phyloP scores from a whole-genome alignment of 2,797 vertebrate genomes.

The Phataginus tricuspis region DNA sequence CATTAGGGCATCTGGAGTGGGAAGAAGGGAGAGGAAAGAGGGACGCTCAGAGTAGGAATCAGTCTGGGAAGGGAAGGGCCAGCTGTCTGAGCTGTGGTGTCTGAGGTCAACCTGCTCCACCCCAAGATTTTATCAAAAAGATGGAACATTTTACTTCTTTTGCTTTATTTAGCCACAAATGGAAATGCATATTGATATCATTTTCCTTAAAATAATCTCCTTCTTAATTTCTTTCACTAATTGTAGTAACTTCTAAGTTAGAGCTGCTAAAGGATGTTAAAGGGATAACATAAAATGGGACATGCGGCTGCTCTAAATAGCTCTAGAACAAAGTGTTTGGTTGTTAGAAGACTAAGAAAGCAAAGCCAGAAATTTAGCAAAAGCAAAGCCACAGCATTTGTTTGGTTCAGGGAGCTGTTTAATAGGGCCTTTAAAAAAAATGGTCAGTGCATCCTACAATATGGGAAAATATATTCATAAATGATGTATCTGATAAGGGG shows the following conservation, averaged over 20 bases:
- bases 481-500: too few relatives aligned
- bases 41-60: background rate
- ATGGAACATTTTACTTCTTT: conserved; percentile 37
- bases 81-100: background rate
- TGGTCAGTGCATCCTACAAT: too few relatives aligned
- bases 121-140: background rate
- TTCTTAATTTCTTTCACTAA: conserved; percentile 53
- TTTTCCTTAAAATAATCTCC: conserved; percentile 58
- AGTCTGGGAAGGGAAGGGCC: too few relatives aligned
- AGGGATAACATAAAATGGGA: background rate
- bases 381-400: background rate
- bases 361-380: background rate
- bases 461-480: too few relatives aligned
- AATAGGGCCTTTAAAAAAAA: background rate
- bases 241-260: conserved; percentile 52
- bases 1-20: background rate
- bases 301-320: background rate
- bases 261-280: background rate
- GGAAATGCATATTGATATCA: conserved; percentile 40
- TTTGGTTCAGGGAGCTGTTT: background rate
- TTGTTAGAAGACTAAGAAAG: background rate
- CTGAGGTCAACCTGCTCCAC: background rate
- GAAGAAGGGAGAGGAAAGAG: background rate
- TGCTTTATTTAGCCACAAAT: conserved; percentile 43
- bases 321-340: background rate